A percentile compares a stretch with the other conserved stretches of the same genome.
These are phyloP conservation scores for Venturia canescens DNA, from an alignment of 1,140 invertebrate species.

Conservation along the genomic window DNA sequence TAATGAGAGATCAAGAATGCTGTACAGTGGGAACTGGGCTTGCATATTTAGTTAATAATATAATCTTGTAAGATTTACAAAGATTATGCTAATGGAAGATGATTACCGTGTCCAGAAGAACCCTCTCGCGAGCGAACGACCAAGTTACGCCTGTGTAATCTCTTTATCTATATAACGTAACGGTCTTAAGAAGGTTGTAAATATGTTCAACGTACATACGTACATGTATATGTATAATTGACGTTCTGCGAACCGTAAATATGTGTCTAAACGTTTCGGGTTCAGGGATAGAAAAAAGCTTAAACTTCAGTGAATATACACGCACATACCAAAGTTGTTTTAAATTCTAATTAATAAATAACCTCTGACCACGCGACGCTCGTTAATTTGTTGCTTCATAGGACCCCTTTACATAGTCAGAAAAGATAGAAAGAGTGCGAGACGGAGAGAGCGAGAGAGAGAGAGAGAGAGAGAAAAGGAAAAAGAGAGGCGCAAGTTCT, in stretches of 20 bases:
- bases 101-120: constrained; percentile 61
- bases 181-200: constrained; percentile 28
- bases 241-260: background rate
- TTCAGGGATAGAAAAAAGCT: background rate
- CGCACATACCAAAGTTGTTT: constrained; percentile 41
- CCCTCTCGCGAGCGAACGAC: constrained; percentile 54
- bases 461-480: background rate
- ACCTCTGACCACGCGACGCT: constrained; percentile 52
- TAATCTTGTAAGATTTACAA: constrained; percentile 68
- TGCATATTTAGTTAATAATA: constrained; percentile 62
- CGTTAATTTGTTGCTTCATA: constrained; percentile 43
- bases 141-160: constrained; percentile 65
- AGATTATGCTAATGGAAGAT: constrained; percentile 72
- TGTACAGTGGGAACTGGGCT: background rate
- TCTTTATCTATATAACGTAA: constrained; percentile 64
- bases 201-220: constrained; percentile 7
- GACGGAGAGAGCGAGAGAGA: background rate
- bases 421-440: background rate
- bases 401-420: background rate
- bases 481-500: background rate
- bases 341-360: constrained; percentile 59
- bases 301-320: background rate
- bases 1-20: too few species aligned
- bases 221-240: background rate
- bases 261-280: background rate